Conservation (phyloP, 1,140 invertebrate genomes). For the Cydia amplana region DNA sequence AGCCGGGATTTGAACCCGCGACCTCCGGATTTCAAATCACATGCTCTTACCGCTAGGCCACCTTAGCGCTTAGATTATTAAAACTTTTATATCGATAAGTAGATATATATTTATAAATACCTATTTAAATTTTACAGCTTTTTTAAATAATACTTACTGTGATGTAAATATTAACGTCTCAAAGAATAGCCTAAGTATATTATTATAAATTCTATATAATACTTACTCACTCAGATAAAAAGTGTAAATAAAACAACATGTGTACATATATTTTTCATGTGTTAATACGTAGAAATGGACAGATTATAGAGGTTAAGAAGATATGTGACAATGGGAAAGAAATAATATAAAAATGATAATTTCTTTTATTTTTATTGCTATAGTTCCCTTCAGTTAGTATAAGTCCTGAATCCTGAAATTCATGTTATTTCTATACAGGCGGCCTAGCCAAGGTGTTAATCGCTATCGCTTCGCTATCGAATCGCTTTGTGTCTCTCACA, state of each 20-base stretch:
- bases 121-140: neutral
- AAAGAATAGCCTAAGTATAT: neutral
- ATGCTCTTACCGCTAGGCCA: no score
- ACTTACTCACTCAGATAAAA: conserved; percentile 6
- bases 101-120: neutral
- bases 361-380: neutral
- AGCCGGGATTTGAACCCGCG: no score
- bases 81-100: no score
- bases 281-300: conserved; percentile 7
- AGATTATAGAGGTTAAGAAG: conserved; percentile 15
- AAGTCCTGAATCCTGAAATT: neutral
- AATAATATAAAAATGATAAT: neutral
- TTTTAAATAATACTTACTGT: conserved; percentile 18
- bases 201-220: conserved; percentile 13
- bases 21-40: no score
- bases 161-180: conserved; percentile 20
- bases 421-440: no score
- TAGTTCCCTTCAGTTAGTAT: neutral
- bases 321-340: conserved; percentile 26
- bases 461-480: no score
- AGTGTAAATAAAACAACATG: conserved; percentile 14
- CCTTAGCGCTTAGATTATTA: no score
- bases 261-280: conserved; percentile 17
- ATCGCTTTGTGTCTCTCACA: no score
- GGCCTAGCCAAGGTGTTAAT: no score